These are phyloP conservation scores for Drosophila parvula DNA, from an alignment of 1,140 invertebrate species.

Conservation along the genomic window DNA sequence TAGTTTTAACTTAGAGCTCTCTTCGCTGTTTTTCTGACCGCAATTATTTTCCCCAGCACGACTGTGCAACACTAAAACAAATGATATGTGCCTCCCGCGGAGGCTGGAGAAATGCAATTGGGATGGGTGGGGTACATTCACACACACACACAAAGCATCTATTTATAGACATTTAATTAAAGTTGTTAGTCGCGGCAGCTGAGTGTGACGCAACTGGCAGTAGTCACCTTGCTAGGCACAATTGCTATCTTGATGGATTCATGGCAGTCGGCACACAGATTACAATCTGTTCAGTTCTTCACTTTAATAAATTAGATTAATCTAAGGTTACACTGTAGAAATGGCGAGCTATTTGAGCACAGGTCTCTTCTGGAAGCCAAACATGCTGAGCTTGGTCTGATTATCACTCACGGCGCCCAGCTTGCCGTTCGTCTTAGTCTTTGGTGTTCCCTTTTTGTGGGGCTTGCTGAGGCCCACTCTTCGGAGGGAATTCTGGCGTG, in stretches of 20 bases:
- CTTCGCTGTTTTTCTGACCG: background rate
- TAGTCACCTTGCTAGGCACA: conserved; percentile 50
- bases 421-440: conserved; percentile 33
- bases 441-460: conserved; percentile 34
- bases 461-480: conserved; percentile 69
- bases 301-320: conserved; percentile 54
- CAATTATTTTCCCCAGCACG: background rate
- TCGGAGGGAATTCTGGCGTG: conserved; percentile 31
- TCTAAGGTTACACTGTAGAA: conserved; percentile 11
- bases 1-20: background rate
- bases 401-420: conserved; percentile 23
- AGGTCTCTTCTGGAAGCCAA: conserved; percentile 76
- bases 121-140: background rate
- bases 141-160: conserved; percentile 21
- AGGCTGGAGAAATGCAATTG: conserved; percentile 19
- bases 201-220: conserved; percentile 43
- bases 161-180: conserved; percentile 74
- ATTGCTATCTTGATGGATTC: conserved; percentile 55
- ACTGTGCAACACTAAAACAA: conserved; percentile 36
- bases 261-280: conserved; percentile 23
- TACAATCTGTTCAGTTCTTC: conserved; percentile 32
- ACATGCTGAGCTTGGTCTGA: conserved; percentile 79
- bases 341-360: conserved; percentile 57
- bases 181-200: conserved; percentile 54
- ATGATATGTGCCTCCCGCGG: conserved; percentile 30